These are phyloP conservation scores for Hypolimnas misippus DNA, from an alignment of 2,888 invertebrate genomes.

Conservation along the genomic window DNA sequence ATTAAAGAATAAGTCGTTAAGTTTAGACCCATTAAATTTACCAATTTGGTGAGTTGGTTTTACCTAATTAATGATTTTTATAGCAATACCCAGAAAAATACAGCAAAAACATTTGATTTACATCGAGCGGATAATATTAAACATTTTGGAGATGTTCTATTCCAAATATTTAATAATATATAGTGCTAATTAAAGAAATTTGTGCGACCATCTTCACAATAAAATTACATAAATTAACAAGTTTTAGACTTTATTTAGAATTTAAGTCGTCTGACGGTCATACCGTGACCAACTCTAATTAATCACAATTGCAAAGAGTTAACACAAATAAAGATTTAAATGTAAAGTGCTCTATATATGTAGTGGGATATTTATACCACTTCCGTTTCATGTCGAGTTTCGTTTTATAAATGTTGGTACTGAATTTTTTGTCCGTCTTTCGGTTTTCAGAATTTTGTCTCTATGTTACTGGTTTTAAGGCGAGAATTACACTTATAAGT, in stretches of 20 bases:
- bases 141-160: neutral
- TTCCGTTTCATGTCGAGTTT: too few relatives aligned
- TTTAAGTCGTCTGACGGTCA: neutral
- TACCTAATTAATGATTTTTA: too few relatives aligned
- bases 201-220: neutral
- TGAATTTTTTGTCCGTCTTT: too few relatives aligned
- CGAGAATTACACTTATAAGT: too few relatives aligned
- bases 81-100: too few relatives aligned
- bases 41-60: too few relatives aligned
- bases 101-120: neutral
- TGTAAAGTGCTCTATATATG: neutral
- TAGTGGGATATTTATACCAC: neutral
- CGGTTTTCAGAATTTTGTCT: too few relatives aligned
- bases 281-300: neutral
- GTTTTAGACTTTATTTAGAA: neutral
- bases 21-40: too few relatives aligned
- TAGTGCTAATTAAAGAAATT: neutral
- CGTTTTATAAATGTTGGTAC: too few relatives aligned
- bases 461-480: too few relatives aligned
- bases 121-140: neutral
- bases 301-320: neutral
- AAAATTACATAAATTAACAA: neutral
- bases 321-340: neutral
- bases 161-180: neutral
- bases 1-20: neutral